Conservation (phyloP, 2,888 invertebrate species). For the Apantesis nais region DNA sequence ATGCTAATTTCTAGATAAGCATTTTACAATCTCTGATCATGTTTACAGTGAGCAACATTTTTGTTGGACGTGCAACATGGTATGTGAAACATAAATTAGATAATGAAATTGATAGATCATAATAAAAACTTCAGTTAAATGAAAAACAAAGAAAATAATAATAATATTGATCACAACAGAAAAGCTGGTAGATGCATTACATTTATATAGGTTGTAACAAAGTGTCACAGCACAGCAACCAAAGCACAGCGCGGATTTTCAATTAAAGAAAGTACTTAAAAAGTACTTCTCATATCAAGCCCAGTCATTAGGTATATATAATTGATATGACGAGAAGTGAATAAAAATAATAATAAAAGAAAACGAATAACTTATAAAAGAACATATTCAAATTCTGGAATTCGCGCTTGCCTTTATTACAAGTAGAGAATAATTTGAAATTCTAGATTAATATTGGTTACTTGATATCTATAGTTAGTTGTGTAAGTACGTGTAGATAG, state of each 20-base stretch:
- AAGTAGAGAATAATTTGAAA: conserved; percentile 37
- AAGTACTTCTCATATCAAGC: not conserved
- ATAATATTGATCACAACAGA: not conserved
- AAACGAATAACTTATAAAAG: too few relatives aligned
- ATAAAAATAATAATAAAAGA: not conserved
- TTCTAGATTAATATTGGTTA: conserved; percentile 49
- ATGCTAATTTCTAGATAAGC: conserved; percentile 73
- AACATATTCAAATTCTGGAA: conserved; percentile 29
- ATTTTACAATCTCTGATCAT: conserved; percentile 36
- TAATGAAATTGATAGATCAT: conserved; percentile 28
- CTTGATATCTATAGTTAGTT: conserved; percentile 43
- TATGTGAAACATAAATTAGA: not conserved
- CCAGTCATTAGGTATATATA: not conserved
- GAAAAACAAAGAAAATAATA: not conserved
- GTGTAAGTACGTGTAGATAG: not conserved
- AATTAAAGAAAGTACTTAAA: not conserved
- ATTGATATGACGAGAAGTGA: too few relatives aligned
- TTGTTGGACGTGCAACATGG: not conserved
- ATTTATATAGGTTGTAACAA: not conserved
- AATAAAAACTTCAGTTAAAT: conserved; percentile 13
- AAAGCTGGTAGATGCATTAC: not conserved
- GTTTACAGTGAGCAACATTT: conserved; percentile 20
- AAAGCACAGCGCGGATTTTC: not conserved
- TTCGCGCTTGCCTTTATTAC: conserved; percentile 16
- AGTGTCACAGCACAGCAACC: not conserved